These are phyloP conservation scores for Drosophila sordidula DNA, from an alignment of 2,888 invertebrate genomes.

Conservation along the genomic window DNA sequence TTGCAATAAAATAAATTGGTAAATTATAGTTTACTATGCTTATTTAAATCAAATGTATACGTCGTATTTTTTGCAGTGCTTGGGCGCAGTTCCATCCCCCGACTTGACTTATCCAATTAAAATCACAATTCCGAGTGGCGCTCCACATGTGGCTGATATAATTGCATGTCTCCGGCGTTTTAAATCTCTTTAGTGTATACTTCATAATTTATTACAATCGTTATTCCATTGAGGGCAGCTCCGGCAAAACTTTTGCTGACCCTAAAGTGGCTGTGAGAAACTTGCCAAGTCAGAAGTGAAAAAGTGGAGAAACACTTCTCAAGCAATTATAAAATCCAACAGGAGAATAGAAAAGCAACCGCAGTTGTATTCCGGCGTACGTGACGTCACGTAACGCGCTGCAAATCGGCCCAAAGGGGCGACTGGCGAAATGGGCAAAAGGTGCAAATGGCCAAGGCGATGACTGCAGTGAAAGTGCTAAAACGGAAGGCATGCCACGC, in stretches of 20 bases:
- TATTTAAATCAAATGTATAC: too few species aligned
- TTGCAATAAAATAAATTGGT: too few species aligned
- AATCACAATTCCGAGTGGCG: slow-evolving; percentile 39
- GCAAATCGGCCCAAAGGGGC: not conserved
- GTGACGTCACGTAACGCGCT: slow-evolving; percentile 63
- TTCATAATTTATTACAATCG: slow-evolving; percentile 74
- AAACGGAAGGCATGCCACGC: slow-evolving; percentile 35
- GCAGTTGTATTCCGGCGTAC: slow-evolving; percentile 41
- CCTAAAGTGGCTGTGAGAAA: slow-evolving; percentile 57
- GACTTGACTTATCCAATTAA: slow-evolving; percentile 55
- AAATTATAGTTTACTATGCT: too few species aligned
- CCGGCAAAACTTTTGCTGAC: slow-evolving; percentile 59
- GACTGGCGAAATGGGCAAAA: slow-evolving; percentile 14
- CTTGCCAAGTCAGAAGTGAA: slow-evolving; percentile 43
- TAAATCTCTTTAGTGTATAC: slow-evolving; percentile 40
- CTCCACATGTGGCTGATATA: slow-evolving; percentile 68
- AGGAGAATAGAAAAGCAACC: slow-evolving; percentile 20
- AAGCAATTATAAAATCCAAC: slow-evolving; percentile 70
- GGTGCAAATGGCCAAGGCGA: slow-evolving; percentile 56
- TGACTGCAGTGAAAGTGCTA: slow-evolving; percentile 74
- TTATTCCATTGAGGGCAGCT: slow-evolving; percentile 40
- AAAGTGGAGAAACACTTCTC: slow-evolving; percentile 48
- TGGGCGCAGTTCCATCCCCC: slow-evolving; percentile 2
- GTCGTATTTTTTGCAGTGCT: not conserved
- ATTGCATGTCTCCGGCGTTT: slow-evolving; percentile 66